A percentile compares a stretch with the other conserved stretches of the same genome.
Conservation (phyloP, 1,140 invertebrate genomes). For the Calliopsis andreniformis region DNA sequence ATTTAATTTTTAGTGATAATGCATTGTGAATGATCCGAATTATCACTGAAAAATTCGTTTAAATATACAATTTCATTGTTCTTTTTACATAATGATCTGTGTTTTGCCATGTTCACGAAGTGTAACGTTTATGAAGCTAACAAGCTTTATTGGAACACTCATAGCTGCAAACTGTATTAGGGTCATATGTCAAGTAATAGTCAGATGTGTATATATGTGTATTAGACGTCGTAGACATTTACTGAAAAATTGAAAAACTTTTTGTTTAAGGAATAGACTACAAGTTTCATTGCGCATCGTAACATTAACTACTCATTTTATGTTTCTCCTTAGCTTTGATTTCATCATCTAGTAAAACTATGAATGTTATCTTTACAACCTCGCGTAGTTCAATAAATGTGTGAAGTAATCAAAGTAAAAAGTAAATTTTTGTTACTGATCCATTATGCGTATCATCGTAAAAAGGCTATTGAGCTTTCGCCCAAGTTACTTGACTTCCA, state of each 20-base stretch:
- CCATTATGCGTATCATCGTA: conserved; percentile 34
- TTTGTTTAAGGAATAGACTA: too few species aligned
- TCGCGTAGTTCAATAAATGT: too few species aligned
- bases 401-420: background rate
- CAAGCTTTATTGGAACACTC: conserved; percentile 36
- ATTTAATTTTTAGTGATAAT: too few species aligned
- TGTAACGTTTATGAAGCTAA: conserved; percentile 30
- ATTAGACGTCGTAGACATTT: background rate
- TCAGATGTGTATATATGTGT: background rate
- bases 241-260: background rate
- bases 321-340: background rate
- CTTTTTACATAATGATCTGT: background rate
- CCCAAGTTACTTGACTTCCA: conserved; percentile 44
- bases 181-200: conserved; percentile 40
- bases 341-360: too few species aligned
- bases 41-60: too few species aligned
- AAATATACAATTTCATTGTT: too few species aligned
- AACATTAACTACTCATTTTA: background rate
- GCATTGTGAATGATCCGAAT: too few species aligned
- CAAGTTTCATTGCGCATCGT: too few species aligned
- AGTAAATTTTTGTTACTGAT: background rate
- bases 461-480: conserved; percentile 35
- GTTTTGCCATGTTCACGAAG: conserved; percentile 7
- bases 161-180: conserved; percentile 34
- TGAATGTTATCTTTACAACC: background rate